Base-by-base conservation (phyloP, 2,888 invertebrate genomes). In the Drosophila anomelani region DNA sequence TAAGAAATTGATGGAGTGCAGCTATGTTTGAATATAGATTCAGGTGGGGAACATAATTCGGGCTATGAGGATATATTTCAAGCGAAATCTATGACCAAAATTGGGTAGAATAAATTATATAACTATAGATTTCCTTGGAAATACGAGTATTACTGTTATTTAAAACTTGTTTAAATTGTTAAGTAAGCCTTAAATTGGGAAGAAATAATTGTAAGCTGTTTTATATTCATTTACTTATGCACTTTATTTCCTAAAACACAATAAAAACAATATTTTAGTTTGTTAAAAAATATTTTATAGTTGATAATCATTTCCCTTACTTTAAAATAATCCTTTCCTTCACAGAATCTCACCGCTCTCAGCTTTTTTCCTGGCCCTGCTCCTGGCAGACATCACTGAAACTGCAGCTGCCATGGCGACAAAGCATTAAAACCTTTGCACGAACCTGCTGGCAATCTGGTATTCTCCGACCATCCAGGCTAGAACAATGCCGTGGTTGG, bases 351-450 rank as follows among this genome's bases (percentile, higher is more conserved):
- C 51, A 53, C 23, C 0, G 15, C 12, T 26, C 12, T 53, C 10
- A 46, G 44, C 20, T 12, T 39, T 59, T 36, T 59, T 29, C 12
- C 12, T 7, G 13, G 34, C 8, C 17, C 20, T 17, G n/a, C 8
- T 13, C 15, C 2, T 10, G 13, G 32, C n/a, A 56, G 56, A 12
- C 69, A 58, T 15, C 76, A 36, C 54, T 73, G 43, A 9, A 34
- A 60, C 20, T 49, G 72, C 56, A 66, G 67, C 51, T 61, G 39
- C 51, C 38, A 63, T 59, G 68, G 57, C 80, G 88, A 85, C 80
- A 82, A 78, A 67, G 73, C 83, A 71, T 85, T 82, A 79, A 77
- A 88, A 69, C 83, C 77, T 77, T 72, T 85, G 73, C 77, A 77
- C 74, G 60, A 73, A 63, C 58, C 79, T 66, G 72, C 85, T 63